phyloP scores from a whole-genome alignment of 2,113 vertebrate species.

The Poeciliopsis turrubarensis region DNA sequence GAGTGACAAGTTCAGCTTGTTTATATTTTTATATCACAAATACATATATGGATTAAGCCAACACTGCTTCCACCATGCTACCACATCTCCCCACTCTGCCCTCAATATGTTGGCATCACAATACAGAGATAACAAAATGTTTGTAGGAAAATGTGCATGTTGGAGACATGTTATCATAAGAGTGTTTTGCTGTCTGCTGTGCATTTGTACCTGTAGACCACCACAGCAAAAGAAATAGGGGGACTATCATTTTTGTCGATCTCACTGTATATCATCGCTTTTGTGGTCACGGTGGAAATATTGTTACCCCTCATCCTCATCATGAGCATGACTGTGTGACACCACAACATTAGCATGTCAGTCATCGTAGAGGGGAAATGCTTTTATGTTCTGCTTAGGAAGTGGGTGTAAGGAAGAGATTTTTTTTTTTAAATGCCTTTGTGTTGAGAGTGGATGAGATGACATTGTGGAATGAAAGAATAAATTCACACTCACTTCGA shows the following conservation, averaged over 20 bases:
- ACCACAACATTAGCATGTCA: slow-evolving; percentile 51
- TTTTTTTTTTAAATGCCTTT: slow-evolving; percentile 26
- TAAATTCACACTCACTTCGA: slow-evolving; percentile 12
- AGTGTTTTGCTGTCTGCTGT: too few relatives aligned
- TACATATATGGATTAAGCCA: not conserved
- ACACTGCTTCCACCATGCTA: not conserved
- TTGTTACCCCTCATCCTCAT: slow-evolving; percentile 40
- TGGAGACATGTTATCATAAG: not conserved
- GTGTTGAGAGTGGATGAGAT: slow-evolving; percentile 27
- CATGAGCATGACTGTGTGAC: slow-evolving; percentile 47
- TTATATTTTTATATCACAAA: not conserved
- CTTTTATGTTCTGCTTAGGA: slow-evolving; percentile 21
- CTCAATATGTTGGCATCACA: too few relatives aligned
- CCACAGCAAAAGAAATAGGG: not conserved
- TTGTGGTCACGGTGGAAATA: slow-evolving; percentile 42
- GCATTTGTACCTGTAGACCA: too few relatives aligned
- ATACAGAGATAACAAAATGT: not conserved
- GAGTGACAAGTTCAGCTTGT: not conserved
- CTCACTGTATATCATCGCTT: slow-evolving; percentile 20
- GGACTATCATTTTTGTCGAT: slow-evolving; percentile 17
- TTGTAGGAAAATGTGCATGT: not conserved
- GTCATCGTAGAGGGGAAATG: slow-evolving; percentile 31
- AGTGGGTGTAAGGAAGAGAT: slow-evolving; percentile 5
- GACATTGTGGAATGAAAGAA: slow-evolving; percentile 31
- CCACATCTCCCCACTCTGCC: not conserved